These are phyloP conservation scores for Dendropsophus ebraccatus DNA, from an alignment of 2,113 vertebrate species.

Conservation along the genomic window DNA sequence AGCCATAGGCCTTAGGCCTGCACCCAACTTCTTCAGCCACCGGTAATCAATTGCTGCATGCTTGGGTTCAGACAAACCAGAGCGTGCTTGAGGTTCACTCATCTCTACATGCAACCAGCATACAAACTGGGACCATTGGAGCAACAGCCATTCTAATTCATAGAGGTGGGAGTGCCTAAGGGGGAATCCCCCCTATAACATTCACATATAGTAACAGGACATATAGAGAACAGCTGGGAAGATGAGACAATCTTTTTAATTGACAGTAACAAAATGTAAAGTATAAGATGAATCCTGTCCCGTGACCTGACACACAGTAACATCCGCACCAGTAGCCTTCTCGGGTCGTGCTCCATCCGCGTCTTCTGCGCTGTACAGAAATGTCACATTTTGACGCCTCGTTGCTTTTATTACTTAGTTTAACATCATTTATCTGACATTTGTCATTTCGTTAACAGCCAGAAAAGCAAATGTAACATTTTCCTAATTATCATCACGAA, in stretches of 20 bases:
- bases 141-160: too few relatives aligned
- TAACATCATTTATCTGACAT: slow-evolving; percentile 35
- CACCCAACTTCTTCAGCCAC: too few relatives aligned
- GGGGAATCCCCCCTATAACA: too few relatives aligned
- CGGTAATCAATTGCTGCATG: too few relatives aligned
- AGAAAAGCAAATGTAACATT: background rate
- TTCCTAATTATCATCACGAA: slow-evolving; percentile 25
- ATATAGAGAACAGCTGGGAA: background rate
- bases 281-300: background rate
- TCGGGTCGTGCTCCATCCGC: background rate
- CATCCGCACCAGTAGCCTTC: background rate
- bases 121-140: too few relatives aligned
- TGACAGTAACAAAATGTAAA: background rate
- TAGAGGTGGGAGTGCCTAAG: too few relatives aligned
- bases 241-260: too few relatives aligned
- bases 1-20: too few relatives aligned
- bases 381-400: slow-evolving; percentile 12
- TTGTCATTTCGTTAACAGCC: slow-evolving; percentile 28
- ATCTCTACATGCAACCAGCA: too few relatives aligned
- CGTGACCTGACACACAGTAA: background rate
- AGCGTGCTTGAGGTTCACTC: too few relatives aligned
- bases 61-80: too few relatives aligned
- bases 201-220: background rate
- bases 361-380: background rate
- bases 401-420: background rate